Conservation (phyloP, 2,797 vertebrate genomes). For the Glyptemys insculpta region DNA sequence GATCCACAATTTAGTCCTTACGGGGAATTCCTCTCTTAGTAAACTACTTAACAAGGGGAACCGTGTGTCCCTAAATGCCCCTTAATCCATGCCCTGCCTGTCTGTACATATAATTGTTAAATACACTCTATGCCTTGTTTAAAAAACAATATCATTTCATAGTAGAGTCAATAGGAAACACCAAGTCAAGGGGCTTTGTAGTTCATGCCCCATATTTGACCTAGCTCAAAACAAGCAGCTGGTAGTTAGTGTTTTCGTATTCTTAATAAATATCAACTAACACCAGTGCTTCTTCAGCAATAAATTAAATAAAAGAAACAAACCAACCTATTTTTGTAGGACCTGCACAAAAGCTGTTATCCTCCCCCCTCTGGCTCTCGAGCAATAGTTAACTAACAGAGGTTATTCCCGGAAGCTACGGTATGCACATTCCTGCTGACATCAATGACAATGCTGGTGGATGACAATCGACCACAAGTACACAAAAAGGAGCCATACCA, state of each 20-base stretch:
- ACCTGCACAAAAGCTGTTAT: neutral
- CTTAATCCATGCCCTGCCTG: neutral
- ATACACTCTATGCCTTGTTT: neutral
- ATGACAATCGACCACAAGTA: neutral
- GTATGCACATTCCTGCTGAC: neutral
- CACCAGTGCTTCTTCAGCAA: neutral
- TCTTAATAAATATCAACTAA: neutral
- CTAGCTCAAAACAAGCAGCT: neutral
- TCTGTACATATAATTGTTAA: neutral
- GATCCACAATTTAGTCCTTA: neutral
- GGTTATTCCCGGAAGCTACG: neutral
- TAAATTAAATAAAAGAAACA: neutral
- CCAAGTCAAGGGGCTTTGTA: neutral
- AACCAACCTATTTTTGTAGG: neutral
- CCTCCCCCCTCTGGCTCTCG: neutral
- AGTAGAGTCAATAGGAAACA: neutral
- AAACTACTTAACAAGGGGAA: neutral
- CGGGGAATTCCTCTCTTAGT: neutral
- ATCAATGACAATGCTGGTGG: neutral
- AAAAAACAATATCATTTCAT: neutral
- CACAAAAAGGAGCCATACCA: constrained; percentile 45
- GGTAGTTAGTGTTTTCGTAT: neutral
- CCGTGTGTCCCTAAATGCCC: neutral
- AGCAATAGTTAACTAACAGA: neutral
- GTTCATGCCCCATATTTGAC: neutral